Percentiles rank a stretch among this genome's conserved stretches.
Conservation (phyloP, 1,140 invertebrate genomes). For the Neelides sp. region DNA sequence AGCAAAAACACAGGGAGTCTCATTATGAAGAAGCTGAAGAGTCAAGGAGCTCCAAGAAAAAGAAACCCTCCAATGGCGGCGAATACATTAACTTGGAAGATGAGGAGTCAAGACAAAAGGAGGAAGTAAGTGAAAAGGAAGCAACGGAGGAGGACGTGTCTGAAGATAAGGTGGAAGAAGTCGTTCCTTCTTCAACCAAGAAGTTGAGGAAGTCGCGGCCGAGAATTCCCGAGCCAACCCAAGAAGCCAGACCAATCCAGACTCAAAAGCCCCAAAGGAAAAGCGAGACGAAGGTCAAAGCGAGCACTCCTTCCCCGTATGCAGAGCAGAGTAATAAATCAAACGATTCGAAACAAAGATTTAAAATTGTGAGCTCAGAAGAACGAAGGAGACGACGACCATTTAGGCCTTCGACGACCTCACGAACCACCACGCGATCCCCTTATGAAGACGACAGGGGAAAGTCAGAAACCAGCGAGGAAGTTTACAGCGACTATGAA, state of each 20-base stretch:
- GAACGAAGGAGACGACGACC: no score
- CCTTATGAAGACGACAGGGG: no score
- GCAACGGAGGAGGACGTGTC: not conserved
- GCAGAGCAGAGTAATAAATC: no score
- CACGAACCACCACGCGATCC: no score
- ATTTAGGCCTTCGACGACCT: no score
- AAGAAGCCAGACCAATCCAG: not conserved
- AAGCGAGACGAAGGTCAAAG: no score
- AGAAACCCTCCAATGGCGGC: not conserved
- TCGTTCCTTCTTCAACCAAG: not conserved
- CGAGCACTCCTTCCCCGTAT: no score
- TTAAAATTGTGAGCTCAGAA: no score
- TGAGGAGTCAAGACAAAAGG: not conserved
- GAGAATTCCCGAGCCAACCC: not conserved
- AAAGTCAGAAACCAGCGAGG: no score
- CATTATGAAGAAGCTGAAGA: not conserved
- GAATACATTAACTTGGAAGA: slow-evolving; percentile 9
- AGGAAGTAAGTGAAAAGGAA: not conserved
- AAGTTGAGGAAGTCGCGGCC: not conserved
- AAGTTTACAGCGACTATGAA: no score
- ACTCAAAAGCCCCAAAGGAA: not conserved
- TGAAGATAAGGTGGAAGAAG: not conserved
- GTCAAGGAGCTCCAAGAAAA: not conserved
- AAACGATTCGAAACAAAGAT: no score
- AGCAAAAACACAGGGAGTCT: not conserved